Conservation (phyloP, 2,113 vertebrate genomes). For the Uria lomvia region DNA sequence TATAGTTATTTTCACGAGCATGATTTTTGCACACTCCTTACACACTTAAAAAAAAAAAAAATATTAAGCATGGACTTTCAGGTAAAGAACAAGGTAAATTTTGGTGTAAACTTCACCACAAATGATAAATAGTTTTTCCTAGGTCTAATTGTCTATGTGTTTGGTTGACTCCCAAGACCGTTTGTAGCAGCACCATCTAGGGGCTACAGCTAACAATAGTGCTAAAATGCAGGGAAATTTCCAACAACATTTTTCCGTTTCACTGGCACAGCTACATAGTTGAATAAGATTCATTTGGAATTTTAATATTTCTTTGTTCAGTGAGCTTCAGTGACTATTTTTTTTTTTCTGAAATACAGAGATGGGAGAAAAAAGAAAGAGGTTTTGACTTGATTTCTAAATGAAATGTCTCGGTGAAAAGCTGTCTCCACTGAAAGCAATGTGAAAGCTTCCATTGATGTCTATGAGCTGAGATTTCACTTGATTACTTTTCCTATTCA, state of each 20-base stretch:
- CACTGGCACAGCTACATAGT: not conserved
- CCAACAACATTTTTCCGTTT: not conserved
- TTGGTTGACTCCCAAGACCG: rapidly evolving
- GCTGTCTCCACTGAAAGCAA: not conserved
- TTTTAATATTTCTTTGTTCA: not conserved
- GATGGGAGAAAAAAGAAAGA: not conserved
- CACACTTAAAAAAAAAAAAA: not conserved
- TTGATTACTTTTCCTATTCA: slow-evolving; percentile 37
- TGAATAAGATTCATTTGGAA: not conserved
- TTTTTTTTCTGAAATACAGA: not conserved
- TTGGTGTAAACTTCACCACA: not conserved
- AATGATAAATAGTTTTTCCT: not conserved
- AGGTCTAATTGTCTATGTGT: rapidly evolving
- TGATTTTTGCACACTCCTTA: not conserved
- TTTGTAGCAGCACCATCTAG: slow-evolving; percentile 56
- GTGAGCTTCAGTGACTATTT: not conserved
- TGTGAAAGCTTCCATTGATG: not conserved
- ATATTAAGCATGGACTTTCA: not conserved
- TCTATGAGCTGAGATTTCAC: slow-evolving; percentile 9
- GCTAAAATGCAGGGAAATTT: not conserved
- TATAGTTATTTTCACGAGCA: not conserved
- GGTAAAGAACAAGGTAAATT: not conserved
- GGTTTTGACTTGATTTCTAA: slow-evolving; percentile 2
- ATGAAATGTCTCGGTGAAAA: slow-evolving; percentile 10
- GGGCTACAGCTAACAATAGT: not conserved